Conservation (phyloP, 2,888 invertebrate genomes). For the Auanema freiburgensis region DNA sequence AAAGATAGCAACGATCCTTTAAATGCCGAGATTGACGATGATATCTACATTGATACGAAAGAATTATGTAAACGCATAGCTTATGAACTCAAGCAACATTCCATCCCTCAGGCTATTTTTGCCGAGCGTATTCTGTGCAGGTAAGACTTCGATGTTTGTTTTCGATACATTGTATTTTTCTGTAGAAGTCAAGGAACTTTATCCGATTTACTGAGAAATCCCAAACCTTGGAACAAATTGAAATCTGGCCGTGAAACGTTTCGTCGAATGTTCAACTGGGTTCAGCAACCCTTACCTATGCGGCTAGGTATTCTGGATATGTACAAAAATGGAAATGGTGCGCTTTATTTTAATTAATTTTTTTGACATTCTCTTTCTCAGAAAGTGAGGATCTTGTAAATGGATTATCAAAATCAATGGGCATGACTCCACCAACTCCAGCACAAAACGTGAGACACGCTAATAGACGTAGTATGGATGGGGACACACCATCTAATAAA, state of each 20-base stretch:
- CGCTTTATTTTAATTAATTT: neutral
- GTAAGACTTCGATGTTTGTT: slow-evolving; percentile 16
- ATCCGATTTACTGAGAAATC: slow-evolving; percentile 63
- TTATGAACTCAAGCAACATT: slow-evolving; percentile 76
- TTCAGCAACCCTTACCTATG: slow-evolving; percentile 56
- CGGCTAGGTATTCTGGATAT: slow-evolving; percentile 60
- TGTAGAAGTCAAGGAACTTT: slow-evolving; percentile 64
- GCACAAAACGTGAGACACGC: slow-evolving; percentile 59
- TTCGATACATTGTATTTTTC: neutral
- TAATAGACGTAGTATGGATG: slow-evolving; percentile 25
- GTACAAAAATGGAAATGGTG: slow-evolving; percentile 48
- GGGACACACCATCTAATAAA: slow-evolving; percentile 70
- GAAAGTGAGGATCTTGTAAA: slow-evolving; percentile 11
- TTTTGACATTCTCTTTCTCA: neutral
- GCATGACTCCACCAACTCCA: slow-evolving; percentile 60
- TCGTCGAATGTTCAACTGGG: slow-evolving; percentile 63
- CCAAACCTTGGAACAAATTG: slow-evolving; percentile 65
- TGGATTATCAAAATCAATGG: slow-evolving; percentile 19
- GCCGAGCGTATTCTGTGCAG: slow-evolving; percentile 60
- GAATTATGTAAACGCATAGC: slow-evolving; percentile 62
- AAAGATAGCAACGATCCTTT: slow-evolving; percentile 56
- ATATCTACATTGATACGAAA: slow-evolving; percentile 62
- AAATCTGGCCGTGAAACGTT: slow-evolving; percentile 65
- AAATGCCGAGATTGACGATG: slow-evolving; percentile 63
- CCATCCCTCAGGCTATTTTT: slow-evolving; percentile 88